These are phyloP conservation scores for Dynastes grantii DNA, from an alignment of 2,888 invertebrate genomes.

Conservation along the genomic window DNA sequence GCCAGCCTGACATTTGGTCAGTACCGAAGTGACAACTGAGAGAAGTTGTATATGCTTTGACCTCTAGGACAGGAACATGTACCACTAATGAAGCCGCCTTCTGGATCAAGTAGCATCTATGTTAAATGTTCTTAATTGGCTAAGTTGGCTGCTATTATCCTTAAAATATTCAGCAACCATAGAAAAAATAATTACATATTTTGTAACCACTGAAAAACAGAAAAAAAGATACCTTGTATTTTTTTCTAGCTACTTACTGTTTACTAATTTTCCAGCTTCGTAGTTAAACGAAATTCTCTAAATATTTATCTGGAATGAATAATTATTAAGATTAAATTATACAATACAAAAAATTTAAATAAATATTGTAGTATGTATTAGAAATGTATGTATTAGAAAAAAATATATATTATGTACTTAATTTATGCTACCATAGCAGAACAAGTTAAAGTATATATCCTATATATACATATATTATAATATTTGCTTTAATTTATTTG, in stretches of 20 bases:
- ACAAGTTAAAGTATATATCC: too few relatives aligned
- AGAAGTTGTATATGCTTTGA: background rate
- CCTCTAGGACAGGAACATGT: background rate
- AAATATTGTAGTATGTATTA: background rate
- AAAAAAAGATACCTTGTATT: background rate
- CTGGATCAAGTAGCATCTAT: background rate
- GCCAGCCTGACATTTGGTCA: too few relatives aligned
- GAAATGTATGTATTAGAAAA: background rate
- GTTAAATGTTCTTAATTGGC: background rate
- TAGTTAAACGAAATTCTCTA: background rate
- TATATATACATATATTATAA: too few relatives aligned
- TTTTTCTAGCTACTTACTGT: background rate
- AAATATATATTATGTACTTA: background rate
- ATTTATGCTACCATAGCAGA: too few relatives aligned
- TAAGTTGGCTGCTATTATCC: background rate
- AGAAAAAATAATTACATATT: conserved; percentile 21
- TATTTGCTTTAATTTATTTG: too few relatives aligned
- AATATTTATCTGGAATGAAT: background rate
- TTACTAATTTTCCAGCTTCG: background rate
- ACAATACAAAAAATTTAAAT: background rate
- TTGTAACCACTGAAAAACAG: background rate
- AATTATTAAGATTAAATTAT: background rate
- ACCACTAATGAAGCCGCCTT: background rate
- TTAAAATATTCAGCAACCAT: conserved; percentile 22
- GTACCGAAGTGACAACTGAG: too few relatives aligned